Base-by-base conservation (phyloP, 2,113 vertebrate genomes). In the Otus sunia region DNA sequence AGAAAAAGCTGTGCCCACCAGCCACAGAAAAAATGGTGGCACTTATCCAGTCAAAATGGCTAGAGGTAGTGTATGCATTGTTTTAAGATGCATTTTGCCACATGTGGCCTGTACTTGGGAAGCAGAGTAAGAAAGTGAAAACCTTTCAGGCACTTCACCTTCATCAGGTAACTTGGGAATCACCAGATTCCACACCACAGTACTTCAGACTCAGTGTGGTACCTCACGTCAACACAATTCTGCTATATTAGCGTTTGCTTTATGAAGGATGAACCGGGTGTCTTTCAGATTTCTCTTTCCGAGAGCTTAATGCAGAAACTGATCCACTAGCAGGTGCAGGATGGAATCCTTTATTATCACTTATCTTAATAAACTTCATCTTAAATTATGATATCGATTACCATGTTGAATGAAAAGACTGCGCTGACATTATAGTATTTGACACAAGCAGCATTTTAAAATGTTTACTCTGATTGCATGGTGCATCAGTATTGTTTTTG, bases 331-430 rank as follows among this genome's bases (percentile, higher is more conserved):
- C 68, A 93, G 82, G 85, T 94, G 62, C 58, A 45, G 62, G 60
- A 49, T 66, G 56, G 79, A 72, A 75, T 89, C 14, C 41, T 88
- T 96, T 94, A 89, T 95, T 95, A 95, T 78, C 86, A 87, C 73
- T 89, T 89, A 64, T 59, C 34, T 96, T 96, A 93, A 95, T 89
- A 93, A 91, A 87, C 80, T 84, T 60, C 91, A 69, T 93, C 91
- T 92, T 87, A 94, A 84, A 82, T 94, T 85, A 89, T 95, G 39
- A 59, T 95, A 96, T 94, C 0, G 37, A 92, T 94, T 94, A 69
- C 66, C 52, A 26, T 36, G 49, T 47, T 90, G 93, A 92, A 90
- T 83, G 85, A 79, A 96, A 97, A 96, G 82, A 69, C 92, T 97
- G 94, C 97, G 85, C 84, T 72, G 63, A 52, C 9, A 0, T 86